Conservation (phyloP, 2,888 invertebrate species). For the Lithophane socia region DNA sequence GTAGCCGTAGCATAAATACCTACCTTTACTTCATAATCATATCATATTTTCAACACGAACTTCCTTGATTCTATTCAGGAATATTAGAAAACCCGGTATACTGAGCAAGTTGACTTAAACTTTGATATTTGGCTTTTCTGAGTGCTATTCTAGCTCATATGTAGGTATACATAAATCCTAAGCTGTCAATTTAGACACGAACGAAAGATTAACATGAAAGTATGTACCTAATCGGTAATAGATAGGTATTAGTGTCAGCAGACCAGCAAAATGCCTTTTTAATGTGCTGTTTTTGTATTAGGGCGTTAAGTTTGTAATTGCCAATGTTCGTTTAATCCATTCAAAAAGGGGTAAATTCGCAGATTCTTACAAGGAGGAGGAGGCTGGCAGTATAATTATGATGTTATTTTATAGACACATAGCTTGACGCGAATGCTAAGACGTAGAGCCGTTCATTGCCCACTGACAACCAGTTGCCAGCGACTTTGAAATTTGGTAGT, state of each 20-base stretch:
- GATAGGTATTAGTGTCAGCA: neutral
- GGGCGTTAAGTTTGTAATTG: too few species aligned
- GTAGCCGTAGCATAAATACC: too few species aligned
- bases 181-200: neutral
- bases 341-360: neutral
- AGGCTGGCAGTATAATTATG: neutral
- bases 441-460: too few species aligned
- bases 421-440: neutral
- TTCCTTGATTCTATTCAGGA: conserved; percentile 9
- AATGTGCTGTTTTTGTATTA: too few species aligned
- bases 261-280: neutral
- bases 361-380: neutral
- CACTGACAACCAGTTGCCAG: neutral
- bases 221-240: too few species aligned
- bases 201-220: neutral
- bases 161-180: neutral
- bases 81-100: neutral
- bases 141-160: neutral
- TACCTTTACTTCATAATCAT: conserved; percentile 1
- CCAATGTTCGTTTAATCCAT: neutral
- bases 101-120: conserved; percentile 16
- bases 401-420: neutral
- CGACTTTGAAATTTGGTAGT: neutral
- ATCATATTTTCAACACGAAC: conserved; percentile 2
- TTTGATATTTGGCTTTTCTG: conserved; percentile 20